Evolutionary conservation across 2,113 vertebrate genomes (phyloP).

Genomic region (Labeo catla): DNA sequence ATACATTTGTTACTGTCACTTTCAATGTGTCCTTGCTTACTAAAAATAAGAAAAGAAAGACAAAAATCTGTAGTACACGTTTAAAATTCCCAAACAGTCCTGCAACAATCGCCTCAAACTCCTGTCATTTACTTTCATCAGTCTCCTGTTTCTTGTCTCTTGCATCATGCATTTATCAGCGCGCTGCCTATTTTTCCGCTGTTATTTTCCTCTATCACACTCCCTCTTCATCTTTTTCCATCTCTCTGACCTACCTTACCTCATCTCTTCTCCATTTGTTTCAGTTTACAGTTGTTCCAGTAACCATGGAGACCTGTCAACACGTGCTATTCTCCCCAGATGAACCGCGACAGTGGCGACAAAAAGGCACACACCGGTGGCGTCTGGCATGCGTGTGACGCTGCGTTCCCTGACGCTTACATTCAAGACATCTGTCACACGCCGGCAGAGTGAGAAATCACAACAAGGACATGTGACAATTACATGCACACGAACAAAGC

Average conservation of each 20-base stretch:
- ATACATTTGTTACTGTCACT: background rate
- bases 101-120: background rate
- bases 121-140: background rate
- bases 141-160: background rate
- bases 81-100: background rate
- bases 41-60: background rate
- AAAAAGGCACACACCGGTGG: conserved; percentile 34
- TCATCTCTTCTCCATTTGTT: conserved; percentile 42
- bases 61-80: background rate
- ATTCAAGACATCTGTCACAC: conserved; percentile 28
- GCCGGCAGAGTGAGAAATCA: conserved; percentile 9
- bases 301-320: conserved; percentile 53
- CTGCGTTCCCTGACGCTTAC: background rate
- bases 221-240: background rate
- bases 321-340: conserved; percentile 34
- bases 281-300: conserved; percentile 42
- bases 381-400: conserved; percentile 32
- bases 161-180: conserved; percentile 1
- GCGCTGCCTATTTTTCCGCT: background rate
- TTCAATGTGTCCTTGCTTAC: background rate
- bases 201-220: background rate
- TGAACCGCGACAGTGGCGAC: conserved; percentile 8
- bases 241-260: conserved; percentile 7
- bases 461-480: background rate
- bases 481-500: background rate